A percentile compares a stretch with the other conserved stretches of the same genome.
phyloP scores from a whole-genome alignment of 2,113 vertebrate genomes.

The Sander lucioperca region DNA sequence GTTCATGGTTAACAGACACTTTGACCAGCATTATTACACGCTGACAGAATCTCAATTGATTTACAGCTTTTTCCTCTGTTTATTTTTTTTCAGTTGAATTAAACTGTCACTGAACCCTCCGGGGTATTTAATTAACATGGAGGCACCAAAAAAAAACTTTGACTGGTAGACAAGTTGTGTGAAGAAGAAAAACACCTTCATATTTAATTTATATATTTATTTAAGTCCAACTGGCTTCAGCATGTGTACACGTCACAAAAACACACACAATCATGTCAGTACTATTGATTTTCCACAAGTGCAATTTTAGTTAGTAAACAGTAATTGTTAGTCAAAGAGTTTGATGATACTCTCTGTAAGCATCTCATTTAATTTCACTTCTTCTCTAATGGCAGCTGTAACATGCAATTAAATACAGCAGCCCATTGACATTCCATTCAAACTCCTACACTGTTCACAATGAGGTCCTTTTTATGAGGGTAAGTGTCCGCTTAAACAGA shows the following conservation, averaged over 20 bases:
- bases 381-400: conserved; percentile 6
- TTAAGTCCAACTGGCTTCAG: background rate
- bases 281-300: background rate
- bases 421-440: background rate
- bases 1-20: background rate
- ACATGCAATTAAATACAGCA: background rate
- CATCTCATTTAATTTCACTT: conserved; percentile 27
- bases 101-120: conserved; percentile 17
- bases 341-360: background rate
- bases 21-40: background rate
- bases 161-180: background rate
- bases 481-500: background rate
- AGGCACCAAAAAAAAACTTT: background rate
- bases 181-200: background rate
- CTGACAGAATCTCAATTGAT: background rate
- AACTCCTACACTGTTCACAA: conserved; percentile 7
- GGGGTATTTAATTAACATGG: conserved; percentile 1
- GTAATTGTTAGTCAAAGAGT: conserved; percentile 9
- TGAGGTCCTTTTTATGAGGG: background rate
- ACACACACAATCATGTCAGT: background rate
- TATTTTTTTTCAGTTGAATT: background rate
- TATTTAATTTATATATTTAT: conserved; percentile 31
- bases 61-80: background rate
- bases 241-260: background rate
- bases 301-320: background rate